These are phyloP conservation scores for Dorcus hopei DNA, from an alignment of 2,888 invertebrate genomes.

Conservation along the genomic window DNA sequence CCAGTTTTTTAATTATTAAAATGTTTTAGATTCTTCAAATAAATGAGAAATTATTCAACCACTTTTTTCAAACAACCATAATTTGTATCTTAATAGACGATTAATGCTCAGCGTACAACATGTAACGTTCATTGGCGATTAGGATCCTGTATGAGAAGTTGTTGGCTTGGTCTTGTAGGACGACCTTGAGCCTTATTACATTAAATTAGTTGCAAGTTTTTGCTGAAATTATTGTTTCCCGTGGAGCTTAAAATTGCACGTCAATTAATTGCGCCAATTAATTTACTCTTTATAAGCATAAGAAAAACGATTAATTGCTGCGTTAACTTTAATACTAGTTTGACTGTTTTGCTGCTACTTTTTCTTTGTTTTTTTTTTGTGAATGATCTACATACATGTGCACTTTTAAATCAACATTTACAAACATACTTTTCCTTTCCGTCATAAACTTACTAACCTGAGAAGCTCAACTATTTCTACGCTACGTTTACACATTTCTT, in stretches of 20 bases:
- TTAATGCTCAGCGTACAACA: background rate
- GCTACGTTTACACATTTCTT: too few species aligned
- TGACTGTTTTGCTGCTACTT: too few species aligned
- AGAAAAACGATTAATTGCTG: conserved; percentile 6
- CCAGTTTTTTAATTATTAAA: too few species aligned
- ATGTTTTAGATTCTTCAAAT: too few species aligned
- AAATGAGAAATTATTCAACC: too few species aligned
- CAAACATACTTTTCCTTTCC: too few species aligned
- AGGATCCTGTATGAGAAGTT: background rate
- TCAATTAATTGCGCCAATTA: conserved; percentile 12
- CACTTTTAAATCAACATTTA: too few species aligned
- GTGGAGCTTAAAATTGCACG: conserved; percentile 5
- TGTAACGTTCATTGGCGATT: background rate
- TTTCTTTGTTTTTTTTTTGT: too few species aligned
- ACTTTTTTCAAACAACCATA: background rate
- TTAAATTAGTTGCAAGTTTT: background rate
- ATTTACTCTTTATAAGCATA: conserved; percentile 9
- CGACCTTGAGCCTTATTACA: background rate
- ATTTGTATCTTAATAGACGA: background rate
- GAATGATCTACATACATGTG: too few species aligned
- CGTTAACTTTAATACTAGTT: background rate
- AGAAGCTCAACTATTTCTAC: too few species aligned
- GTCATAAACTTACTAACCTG: too few species aligned
- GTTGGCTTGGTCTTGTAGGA: background rate
- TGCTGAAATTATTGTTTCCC: conserved; percentile 1